Conservation (phyloP, 2,888 invertebrate species). For the Drosophila maculinotata region DNA sequence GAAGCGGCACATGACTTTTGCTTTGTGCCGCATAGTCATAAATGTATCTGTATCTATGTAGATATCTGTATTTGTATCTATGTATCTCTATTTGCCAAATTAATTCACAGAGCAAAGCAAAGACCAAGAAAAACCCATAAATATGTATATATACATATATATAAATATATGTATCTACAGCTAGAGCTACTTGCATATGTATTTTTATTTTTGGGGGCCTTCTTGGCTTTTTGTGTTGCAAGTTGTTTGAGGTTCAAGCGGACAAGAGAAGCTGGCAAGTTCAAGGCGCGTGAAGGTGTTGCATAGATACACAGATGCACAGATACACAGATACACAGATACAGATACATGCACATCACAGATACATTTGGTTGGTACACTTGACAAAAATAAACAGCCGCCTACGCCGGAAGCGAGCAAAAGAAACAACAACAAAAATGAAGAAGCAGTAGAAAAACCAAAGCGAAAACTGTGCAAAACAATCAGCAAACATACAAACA, state of each 20-base stretch:
- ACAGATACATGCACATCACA: conserved; percentile 10
- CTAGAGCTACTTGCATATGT: conserved; percentile 18
- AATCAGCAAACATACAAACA: conserved; percentile 39
- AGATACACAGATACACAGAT: neutral
- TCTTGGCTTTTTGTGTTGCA: conserved; percentile 39
- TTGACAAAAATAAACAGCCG: conserved; percentile 56
- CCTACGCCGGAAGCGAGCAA: conserved; percentile 64
- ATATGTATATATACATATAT: conserved; percentile 5
- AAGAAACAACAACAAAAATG: conserved; percentile 30
- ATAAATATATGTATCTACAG: conserved; percentile 1
- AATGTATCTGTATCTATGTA: neutral
- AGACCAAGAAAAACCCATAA: conserved; percentile 14
- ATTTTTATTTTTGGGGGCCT: conserved; percentile 14
- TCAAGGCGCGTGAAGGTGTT: conserved; percentile 54
- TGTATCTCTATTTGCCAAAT: conserved; percentile 56
- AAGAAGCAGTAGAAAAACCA: conserved; percentile 4
- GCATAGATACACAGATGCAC: conserved; percentile 14
- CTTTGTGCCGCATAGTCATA: neutral
- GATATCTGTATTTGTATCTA: conserved; percentile 12
- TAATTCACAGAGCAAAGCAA: conserved; percentile 52
- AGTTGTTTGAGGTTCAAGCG: conserved; percentile 32
- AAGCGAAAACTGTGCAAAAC: conserved; percentile 19
- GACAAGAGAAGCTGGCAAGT: conserved; percentile 49
- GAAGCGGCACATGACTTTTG: conserved; percentile 64
- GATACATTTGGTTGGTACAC: conserved; percentile 16